Percentiles rank a stretch among this genome's conserved stretches.
Evolutionary conservation across 1,140 invertebrate species (phyloP).

Genomic region (Solenopsis fugax): DNA sequence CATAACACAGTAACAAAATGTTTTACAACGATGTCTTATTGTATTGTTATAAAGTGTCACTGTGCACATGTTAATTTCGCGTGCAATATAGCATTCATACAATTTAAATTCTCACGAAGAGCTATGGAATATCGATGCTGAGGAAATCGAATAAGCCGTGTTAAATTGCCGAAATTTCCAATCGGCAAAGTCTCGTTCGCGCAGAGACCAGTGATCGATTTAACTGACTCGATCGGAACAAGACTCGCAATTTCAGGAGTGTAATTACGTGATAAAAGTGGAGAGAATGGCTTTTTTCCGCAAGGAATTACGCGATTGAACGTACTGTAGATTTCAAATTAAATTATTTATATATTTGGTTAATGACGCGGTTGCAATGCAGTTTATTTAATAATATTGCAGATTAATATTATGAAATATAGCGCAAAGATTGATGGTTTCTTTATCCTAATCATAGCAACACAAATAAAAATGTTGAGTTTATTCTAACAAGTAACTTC

Average conservation of each 20-base stretch:
- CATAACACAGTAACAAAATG: neutral
- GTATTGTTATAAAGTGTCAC: neutral
- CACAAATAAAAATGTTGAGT: neutral
- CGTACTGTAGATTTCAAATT: conserved; percentile 1
- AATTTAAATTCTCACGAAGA: conserved; percentile 19
- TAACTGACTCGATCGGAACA: conserved; percentile 65
- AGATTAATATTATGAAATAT: neutral
- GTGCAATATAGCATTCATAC: conserved; percentile 5
- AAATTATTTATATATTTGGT: neutral
- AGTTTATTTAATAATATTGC: conserved; percentile 14
- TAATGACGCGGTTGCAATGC: neutral
- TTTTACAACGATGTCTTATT: neutral
- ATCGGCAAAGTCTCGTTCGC: conserved; percentile 66
- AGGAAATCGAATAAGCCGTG: conserved; percentile 68
- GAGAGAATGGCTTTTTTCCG: conserved; percentile 57
- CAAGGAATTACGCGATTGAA: neutral
- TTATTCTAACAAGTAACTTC: neutral
- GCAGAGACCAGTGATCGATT: conserved; percentile 73
- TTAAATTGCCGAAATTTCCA: conserved; percentile 74
- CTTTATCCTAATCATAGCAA: neutral
- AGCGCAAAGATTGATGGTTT: neutral
- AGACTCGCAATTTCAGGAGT: conserved; percentile 70
- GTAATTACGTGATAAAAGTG: conserved; percentile 72
- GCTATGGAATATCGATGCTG: conserved; percentile 27
- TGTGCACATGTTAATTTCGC: neutral